These are phyloP conservation scores for Zelostemma sp. DNA, from an alignment of 1,140 invertebrate species.

Conservation along the genomic window DNA sequence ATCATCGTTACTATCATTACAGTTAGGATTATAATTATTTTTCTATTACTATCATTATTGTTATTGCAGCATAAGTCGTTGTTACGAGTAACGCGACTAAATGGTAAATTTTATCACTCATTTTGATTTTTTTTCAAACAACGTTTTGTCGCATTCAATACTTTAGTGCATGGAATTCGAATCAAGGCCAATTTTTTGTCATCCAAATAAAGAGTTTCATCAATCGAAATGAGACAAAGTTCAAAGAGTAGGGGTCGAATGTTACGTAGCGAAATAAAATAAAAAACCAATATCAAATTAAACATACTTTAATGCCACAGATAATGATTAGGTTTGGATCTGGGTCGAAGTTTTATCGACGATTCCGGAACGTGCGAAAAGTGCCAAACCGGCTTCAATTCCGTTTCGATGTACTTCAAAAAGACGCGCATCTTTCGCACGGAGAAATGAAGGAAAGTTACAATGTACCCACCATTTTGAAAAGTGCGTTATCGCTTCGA, in stretches of 20 bases:
- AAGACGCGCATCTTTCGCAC: constrained; percentile 35
- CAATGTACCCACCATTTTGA: constrained; percentile 41
- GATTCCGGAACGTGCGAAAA: too few relatives aligned
- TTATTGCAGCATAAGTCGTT: constrained; percentile 19
- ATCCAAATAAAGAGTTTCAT: neutral
- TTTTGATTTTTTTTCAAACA: constrained; percentile 5
- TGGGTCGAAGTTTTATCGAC: neutral
- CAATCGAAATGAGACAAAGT: constrained; percentile 4
- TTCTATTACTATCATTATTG: constrained; percentile 50
- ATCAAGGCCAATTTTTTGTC: neutral
- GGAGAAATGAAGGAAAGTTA: constrained; percentile 28
- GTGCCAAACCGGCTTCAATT: too few relatives aligned
- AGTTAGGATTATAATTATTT: constrained; percentile 49
- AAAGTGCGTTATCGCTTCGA: constrained; percentile 13
- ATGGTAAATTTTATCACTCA: constrained; percentile 38
- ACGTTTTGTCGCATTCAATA: constrained; percentile 13
- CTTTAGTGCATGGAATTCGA: neutral
- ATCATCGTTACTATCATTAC: constrained; percentile 47
- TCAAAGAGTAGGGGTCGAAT: neutral
- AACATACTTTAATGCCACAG: constrained; percentile 1
- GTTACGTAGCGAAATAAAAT: neutral
- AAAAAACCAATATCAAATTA: constrained; percentile 4
- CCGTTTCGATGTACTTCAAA: constrained; percentile 30
- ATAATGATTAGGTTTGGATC: constrained; percentile 12
- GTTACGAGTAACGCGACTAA: constrained; percentile 24